Evolutionary conservation across 2,888 invertebrate species (phyloP).

Genomic region (Hecatera dysodea): DNA sequence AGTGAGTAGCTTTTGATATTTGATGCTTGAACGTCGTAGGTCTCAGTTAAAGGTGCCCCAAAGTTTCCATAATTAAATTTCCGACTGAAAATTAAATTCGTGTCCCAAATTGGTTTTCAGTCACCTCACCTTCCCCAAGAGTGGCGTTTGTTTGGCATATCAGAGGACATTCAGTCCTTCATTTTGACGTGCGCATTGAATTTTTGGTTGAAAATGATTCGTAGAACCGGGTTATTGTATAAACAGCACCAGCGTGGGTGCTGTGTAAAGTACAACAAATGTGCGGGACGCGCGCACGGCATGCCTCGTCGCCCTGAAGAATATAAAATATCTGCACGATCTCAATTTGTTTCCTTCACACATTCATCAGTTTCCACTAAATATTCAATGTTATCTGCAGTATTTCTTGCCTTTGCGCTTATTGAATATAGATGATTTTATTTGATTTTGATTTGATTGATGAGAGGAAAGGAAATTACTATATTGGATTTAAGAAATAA

Average conservation of each 20-base stretch:
- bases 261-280: constrained; percentile 67
- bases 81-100: constrained; percentile 76
- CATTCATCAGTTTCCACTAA: constrained; percentile 68
- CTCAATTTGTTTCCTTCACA: constrained; percentile 74
- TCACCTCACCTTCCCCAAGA: constrained; percentile 69
- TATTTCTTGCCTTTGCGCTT: constrained; percentile 44
- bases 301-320: constrained; percentile 66
- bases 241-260: constrained; percentile 31
- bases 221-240: constrained; percentile 25
- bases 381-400: constrained; percentile 60
- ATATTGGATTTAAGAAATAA: constrained; percentile 17
- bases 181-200: constrained; percentile 32
- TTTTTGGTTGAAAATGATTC: constrained; percentile 30
- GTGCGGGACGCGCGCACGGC: constrained; percentile 54
- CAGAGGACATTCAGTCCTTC: constrained; percentile 36
- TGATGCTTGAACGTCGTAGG: constrained; percentile 71
- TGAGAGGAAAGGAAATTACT: constrained; percentile 22
- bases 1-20: constrained; percentile 92
- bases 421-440: constrained; percentile 41
- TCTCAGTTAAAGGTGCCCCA: constrained; percentile 67
- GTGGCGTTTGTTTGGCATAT: constrained; percentile 65
- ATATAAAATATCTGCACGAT: constrained; percentile 77
- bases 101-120: constrained; percentile 74
- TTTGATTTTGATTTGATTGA: constrained; percentile 10
- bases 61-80: constrained; percentile 75